Evolutionary conservation across 2,113 vertebrate genomes (phyloP), one percentile per base, ranked within the genome.

Genomic region (Okapia johnstoni): DNA sequence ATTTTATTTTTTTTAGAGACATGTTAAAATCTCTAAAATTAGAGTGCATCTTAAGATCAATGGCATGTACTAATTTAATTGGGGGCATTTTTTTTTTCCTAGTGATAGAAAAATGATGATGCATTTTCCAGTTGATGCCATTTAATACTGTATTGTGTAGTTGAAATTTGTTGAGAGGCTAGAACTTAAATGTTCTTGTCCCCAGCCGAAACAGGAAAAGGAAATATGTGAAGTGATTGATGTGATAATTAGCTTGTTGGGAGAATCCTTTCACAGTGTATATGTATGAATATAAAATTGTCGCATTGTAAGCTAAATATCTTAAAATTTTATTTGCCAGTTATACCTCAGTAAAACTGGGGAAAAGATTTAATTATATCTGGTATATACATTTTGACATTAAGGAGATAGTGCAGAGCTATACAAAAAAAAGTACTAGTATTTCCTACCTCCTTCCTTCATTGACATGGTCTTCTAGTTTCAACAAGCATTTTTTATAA

Each of bases 11-110:
- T 84, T 84, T 40, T 7, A 21, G 36, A 76, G 58, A 63, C 13
- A 79, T 48, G 17, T 88, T 91, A 95, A 84, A 25, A 80, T 88
- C 30, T 90, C 48, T 91, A 40, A 90, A 96, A 92, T 96, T 73
- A 96, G 40, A 90, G 12, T 85, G 2, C 6, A 89, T 93, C 25
- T 95, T 48, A 58, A 2, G 66, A 23, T 91, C 33, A 93, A 5
- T 81, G n/a, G 4, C 80, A 25, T 85, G 5, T 92, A 63, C 89
- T 96, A 54, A 43, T 87, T 88, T 96, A 89, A 66, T 84, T 84
- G 25, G 26, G 28, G 54, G 40, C 10, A 28, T 81, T 85, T 91
- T 80, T 84, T 50, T 36, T 23, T 3, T 1, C 60, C 15, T 73
- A 85, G 28, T 88, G 63, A 30, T 52, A 46, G 48, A 88, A 93